phyloP scores from a whole-genome alignment of 1,140 invertebrate species.

The Zaprionus nigranus region DNA sequence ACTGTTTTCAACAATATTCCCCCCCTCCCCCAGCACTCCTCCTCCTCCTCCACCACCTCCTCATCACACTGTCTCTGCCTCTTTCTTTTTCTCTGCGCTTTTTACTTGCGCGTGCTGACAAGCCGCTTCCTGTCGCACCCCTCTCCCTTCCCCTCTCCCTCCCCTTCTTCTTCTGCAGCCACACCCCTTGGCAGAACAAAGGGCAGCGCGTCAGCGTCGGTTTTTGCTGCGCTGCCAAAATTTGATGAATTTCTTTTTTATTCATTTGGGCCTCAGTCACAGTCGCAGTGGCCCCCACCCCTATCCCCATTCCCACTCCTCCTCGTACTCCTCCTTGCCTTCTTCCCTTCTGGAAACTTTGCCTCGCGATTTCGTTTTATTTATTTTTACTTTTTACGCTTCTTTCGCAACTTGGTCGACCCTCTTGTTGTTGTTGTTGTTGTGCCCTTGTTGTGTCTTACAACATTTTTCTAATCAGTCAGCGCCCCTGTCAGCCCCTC shows the following conservation, averaged over 20 bases:
- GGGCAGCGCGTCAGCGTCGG: no score
- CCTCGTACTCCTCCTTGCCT: neutral
- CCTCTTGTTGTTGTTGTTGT: constrained; percentile 16
- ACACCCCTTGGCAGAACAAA: constrained; percentile 32
- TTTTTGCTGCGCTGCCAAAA: constrained; percentile 74
- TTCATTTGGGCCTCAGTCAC: constrained; percentile 51
- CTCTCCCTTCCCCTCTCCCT: no score
- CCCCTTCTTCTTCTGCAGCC: neutral
- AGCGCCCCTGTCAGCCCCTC: constrained; percentile 47
- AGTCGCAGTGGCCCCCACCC: neutral
- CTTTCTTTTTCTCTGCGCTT: constrained; percentile 26
- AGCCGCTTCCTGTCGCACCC: constrained; percentile 63
- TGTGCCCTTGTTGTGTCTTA: constrained; percentile 65
- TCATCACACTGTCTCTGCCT: neutral
- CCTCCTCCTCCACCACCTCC: neutral
- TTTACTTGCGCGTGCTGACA: constrained; percentile 67
- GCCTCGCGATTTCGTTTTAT: constrained; percentile 41
- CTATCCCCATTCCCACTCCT: neutral
- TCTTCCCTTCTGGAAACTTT: constrained; percentile 24
- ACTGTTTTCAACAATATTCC: constrained; percentile 73
- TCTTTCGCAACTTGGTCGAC: constrained; percentile 15
- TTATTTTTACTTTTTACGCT: constrained; percentile 32
- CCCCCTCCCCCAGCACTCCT: neutral
- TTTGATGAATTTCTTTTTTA: constrained; percentile 82
- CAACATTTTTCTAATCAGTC: constrained; percentile 78